These are phyloP conservation scores for Orgyia antiqua DNA, from an alignment of 2,888 invertebrate genomes.

Conservation along the genomic window DNA sequence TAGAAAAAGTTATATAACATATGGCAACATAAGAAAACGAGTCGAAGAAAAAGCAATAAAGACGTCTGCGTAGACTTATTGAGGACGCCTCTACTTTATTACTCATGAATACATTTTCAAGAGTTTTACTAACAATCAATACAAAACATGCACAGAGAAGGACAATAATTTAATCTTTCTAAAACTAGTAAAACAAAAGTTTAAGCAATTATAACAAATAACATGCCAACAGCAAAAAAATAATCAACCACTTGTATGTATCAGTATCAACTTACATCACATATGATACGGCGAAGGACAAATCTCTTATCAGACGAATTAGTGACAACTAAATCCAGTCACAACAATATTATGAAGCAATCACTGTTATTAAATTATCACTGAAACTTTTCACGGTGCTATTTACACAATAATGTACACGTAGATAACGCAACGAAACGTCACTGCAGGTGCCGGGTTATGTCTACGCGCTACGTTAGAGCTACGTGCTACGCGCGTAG, in stretches of 20 bases:
- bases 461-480: conserved; percentile 33
- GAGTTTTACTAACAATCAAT: no score
- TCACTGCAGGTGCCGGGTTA: conserved; percentile 51
- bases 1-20: conserved; percentile 13
- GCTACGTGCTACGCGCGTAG: conserved; percentile 41
- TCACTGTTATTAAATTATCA: conserved; percentile 22
- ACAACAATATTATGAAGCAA: conserved; percentile 22
- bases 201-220: no score
- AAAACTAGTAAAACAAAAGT: neutral
- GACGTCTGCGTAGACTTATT: conserved; percentile 6
- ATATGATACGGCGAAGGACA: conserved; percentile 19
- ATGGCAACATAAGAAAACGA: conserved; percentile 4
- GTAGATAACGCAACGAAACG: conserved; percentile 30
- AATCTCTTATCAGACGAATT: conserved; percentile 29
- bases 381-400: conserved; percentile 20
- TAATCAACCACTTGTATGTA: conserved; percentile 27
- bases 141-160: neutral
- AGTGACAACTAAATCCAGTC: conserved; percentile 29
- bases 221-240: conserved; percentile 2
- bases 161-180: neutral
- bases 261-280: conserved; percentile 39
- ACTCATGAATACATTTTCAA: conserved; percentile 2
- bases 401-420: conserved; percentile 12
- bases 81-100: conserved; percentile 8
- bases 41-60: conserved; percentile 14